Conservation (phyloP, 2,888 invertebrate genomes). For the Cosmorhoe ocellata region DNA sequence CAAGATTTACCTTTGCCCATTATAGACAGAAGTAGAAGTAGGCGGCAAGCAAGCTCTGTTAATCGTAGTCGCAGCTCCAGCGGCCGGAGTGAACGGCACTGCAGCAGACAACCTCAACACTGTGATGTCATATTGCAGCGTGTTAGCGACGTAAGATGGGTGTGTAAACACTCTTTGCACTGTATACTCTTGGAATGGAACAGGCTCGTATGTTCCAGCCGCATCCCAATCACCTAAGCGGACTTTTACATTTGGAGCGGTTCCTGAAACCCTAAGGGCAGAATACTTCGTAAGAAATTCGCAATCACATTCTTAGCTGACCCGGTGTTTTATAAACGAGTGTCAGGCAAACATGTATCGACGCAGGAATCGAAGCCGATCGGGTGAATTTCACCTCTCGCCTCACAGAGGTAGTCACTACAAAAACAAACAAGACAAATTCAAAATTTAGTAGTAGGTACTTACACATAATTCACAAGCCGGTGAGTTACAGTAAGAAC, state of each 20-base stretch:
- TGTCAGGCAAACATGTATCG: too few species aligned
- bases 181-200: conserved; percentile 84
- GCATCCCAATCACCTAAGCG: conserved; percentile 91
- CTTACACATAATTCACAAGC: conserved; percentile 83
- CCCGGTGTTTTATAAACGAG: too few species aligned
- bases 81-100: conserved; percentile 73
- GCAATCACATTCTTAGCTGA: too few species aligned
- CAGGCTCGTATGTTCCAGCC: conserved; percentile 83
- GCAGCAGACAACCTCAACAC: conserved; percentile 86
- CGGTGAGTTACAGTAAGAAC: conserved; percentile 89
- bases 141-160: conserved; percentile 86
- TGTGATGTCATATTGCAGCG: conserved; percentile 91
- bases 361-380: too few species aligned
- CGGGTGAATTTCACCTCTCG: too few species aligned
- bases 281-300: not conserved
- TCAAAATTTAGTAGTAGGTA: too few species aligned
- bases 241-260: conserved; percentile 83
- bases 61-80: conserved; percentile 80
- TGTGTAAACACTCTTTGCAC: conserved; percentile 83
- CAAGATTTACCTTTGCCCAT: conserved; percentile 73
- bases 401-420: too few species aligned
- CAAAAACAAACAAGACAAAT: too few species aligned
- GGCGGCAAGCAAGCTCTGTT: conserved; percentile 84
- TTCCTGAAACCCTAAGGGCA: conserved; percentile 63
- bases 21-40: conserved; percentile 54